phyloP scores from a whole-genome alignment of 2,888 invertebrate species.

The Ochlodes sylvanus region DNA sequence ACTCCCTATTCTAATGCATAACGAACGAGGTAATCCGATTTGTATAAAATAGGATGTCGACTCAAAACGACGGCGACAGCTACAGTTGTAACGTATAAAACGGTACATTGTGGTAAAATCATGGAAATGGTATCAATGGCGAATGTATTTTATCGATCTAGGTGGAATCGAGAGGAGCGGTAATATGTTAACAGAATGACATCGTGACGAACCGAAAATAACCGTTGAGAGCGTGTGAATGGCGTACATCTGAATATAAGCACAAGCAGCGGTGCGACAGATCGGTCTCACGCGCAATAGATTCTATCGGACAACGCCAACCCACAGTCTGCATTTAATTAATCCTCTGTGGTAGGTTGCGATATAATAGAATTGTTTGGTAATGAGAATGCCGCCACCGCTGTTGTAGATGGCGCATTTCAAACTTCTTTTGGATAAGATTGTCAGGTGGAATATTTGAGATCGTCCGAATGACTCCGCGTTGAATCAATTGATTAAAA shows the following conservation, averaged over 20 bases:
- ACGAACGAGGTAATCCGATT: conserved; percentile 37
- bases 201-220: conserved; percentile 44
- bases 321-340: conserved; percentile 41
- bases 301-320: conserved; percentile 65
- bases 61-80: conserved; percentile 15
- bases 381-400: conserved; percentile 13
- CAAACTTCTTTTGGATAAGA: conserved; percentile 2
- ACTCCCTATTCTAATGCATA: conserved; percentile 37
- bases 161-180: conserved; percentile 22
- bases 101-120: conserved; percentile 31
- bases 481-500: neutral
- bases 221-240: conserved; percentile 70
- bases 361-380: conserved; percentile 24
- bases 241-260: conserved; percentile 44
- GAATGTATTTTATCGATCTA: conserved; percentile 25
- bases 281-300: conserved; percentile 72
- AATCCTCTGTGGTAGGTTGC: conserved; percentile 27
- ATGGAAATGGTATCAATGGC: conserved; percentile 31
- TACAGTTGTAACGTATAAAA: conserved; percentile 25
- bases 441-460: conserved; percentile 11
- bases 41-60: conserved; percentile 34
- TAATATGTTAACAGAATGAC: conserved; percentile 27
- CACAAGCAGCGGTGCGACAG: conserved; percentile 49
- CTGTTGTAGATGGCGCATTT: conserved; percentile 19
- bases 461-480: neutral